Evolutionary conservation across 2,888 invertebrate genomes (phyloP).

Genomic region (Tetheella fluctuosa): DNA sequence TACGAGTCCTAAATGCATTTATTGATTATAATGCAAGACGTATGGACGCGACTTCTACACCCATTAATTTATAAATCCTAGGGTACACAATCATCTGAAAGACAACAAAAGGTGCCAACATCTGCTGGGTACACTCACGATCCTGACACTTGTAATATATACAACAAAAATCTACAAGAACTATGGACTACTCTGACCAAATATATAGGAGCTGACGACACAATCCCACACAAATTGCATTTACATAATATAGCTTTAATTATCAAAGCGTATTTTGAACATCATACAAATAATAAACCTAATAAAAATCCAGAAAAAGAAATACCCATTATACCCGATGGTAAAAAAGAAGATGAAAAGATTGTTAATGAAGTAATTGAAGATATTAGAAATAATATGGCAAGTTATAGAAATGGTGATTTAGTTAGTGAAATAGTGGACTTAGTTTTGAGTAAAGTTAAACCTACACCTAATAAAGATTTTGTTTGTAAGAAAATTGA

Average conservation of each 20-base stretch:
- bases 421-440: not conserved
- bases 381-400: not conserved
- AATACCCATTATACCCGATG: not conserved
- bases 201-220: conserved; percentile 20
- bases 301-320: not conserved
- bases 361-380: not conserved
- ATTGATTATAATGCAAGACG: too few relatives aligned
- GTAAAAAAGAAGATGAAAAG: not conserved
- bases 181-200: conserved; percentile 32
- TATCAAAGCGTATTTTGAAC: conserved; percentile 32
- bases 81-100: not conserved
- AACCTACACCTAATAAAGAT: not conserved
- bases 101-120: conserved; percentile 22
- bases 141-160: conserved; percentile 34
- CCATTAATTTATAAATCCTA: not conserved
- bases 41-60: too few relatives aligned
- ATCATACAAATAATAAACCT: not conserved
- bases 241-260: conserved; percentile 41
- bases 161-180: conserved; percentile 36
- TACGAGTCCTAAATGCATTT: too few relatives aligned
- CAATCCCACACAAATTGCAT: conserved; percentile 20
- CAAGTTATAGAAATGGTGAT: not conserved
- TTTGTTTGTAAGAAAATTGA: not conserved
- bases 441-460: not conserved
- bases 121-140: conserved; percentile 36